Evolutionary conservation across 2,797 vertebrate genomes (phyloP).

Genomic region (Leptatherina wallacei): DNA sequence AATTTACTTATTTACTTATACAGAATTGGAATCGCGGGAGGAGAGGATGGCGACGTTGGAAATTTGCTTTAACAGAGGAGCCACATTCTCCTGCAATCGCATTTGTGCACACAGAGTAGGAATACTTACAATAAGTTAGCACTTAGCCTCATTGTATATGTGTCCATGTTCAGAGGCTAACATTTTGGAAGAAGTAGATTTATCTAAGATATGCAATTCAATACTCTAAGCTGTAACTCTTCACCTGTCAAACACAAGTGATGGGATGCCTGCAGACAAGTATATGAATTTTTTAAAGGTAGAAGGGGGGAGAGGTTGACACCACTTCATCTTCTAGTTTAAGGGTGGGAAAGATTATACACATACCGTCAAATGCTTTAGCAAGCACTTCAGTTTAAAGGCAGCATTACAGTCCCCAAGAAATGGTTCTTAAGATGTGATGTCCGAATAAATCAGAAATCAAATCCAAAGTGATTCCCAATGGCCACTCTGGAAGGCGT

Average conservation of each 20-base stretch:
- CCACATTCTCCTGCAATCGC: neutral
- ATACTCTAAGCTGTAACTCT: neutral
- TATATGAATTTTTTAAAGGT: neutral
- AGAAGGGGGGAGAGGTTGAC: neutral
- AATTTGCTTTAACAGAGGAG: neutral
- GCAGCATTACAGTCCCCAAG: neutral
- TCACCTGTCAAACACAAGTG: neutral
- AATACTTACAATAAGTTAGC: neutral
- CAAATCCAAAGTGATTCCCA: constrained; percentile 13
- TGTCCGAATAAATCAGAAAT: constrained; percentile 20
- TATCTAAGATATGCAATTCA: neutral
- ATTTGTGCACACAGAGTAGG: neutral
- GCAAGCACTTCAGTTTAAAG: constrained; percentile 5
- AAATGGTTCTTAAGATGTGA: constrained; percentile 18
- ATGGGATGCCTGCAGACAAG: neutral
- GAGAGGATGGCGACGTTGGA: neutral
- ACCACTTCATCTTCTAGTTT: neutral
- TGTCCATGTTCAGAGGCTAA: neutral
- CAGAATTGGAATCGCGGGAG: neutral
- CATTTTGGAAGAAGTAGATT: neutral
- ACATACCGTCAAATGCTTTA: neutral
- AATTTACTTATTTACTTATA: neutral
- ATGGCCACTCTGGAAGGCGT: neutral
- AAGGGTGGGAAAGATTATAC: neutral
- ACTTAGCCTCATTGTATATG: neutral